Conservation (phyloP, 2,888 invertebrate genomes). For the Pollenia griseotomentosa region DNA sequence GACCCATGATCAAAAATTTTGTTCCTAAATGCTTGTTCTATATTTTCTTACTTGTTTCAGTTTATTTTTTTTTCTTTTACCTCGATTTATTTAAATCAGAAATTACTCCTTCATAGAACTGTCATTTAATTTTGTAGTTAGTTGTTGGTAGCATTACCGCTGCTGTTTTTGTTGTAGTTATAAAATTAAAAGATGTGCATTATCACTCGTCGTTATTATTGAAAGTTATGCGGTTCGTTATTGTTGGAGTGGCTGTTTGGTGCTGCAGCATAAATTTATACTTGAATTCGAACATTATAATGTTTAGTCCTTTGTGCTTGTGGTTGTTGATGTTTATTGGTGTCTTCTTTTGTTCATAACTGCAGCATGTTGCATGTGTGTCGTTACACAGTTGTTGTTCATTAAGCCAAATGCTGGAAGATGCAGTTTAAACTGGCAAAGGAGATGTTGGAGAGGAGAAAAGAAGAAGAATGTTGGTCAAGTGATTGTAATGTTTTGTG, state of each 20-base stretch:
- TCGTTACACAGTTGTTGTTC: slow-evolving; percentile 57
- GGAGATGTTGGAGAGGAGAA: background rate
- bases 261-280: slow-evolving; percentile 67
- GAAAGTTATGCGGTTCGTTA: slow-evolving; percentile 61
- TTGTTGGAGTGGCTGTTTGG: slow-evolving; percentile 31
- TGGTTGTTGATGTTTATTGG: slow-evolving; percentile 4
- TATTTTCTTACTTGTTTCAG: too few species aligned
- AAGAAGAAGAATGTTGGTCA: slow-evolving; percentile 66
- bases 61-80: too few species aligned
- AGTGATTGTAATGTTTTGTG: slow-evolving; percentile 67
- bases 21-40: too few species aligned
- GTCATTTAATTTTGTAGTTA: slow-evolving; percentile 8
- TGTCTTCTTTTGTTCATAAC: slow-evolving; percentile 51
- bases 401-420: slow-evolving; percentile 44
- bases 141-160: slow-evolving; percentile 6
- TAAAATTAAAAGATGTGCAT: slow-evolving; percentile 62
- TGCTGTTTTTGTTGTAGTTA: slow-evolving; percentile 50
- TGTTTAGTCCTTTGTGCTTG: slow-evolving; percentile 33
- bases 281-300: slow-evolving; percentile 65
- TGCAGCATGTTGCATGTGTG: slow-evolving; percentile 57
- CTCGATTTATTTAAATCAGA: too few species aligned
- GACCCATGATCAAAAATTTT: too few species aligned
- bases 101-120: slow-evolving; percentile 9
- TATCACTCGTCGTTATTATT: slow-evolving; percentile 71
- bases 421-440: background rate